phyloP scores from a whole-genome alignment of 37 sponge, comb jelly and placozoan species.

The Mnemiopsis leidyi region DNA sequence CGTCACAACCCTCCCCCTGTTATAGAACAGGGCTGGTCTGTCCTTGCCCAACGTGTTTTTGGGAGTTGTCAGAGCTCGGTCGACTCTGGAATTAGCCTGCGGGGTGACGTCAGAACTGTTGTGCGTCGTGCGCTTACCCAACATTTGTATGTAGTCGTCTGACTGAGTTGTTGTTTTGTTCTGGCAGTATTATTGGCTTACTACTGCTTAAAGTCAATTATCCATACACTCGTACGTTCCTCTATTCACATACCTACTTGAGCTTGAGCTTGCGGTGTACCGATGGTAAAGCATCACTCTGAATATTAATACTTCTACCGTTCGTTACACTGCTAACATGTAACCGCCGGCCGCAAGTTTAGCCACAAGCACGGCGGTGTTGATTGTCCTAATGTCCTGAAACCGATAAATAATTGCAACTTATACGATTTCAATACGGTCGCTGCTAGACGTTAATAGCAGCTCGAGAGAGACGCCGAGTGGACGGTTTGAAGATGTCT shows the following conservation, averaged over 20 bases:
- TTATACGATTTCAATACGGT: background rate
- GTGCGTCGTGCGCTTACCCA: background rate
- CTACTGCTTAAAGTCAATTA: too few relatives aligned
- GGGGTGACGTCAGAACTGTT: background rate
- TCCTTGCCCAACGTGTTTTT: background rate
- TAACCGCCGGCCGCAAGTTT: background rate
- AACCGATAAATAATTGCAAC: background rate
- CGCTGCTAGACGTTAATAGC: background rate
- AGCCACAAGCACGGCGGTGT: background rate
- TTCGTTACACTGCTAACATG: too few relatives aligned
- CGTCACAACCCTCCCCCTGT: background rate
- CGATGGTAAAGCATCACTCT: too few relatives aligned
- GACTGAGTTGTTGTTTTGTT: background rate
- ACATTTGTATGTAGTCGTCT: background rate
- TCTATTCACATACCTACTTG: too few relatives aligned
- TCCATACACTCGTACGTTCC: too few relatives aligned
- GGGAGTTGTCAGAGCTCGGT: background rate
- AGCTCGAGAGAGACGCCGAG: background rate
- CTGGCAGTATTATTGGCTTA: too few relatives aligned
- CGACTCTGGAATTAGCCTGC: background rate
- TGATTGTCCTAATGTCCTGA: background rate
- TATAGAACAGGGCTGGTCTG: too few relatives aligned
- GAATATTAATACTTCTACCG: too few relatives aligned
- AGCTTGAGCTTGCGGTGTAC: too few relatives aligned
- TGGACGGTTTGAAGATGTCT: too few relatives aligned